A percentile compares a stretch with the other conserved stretches of the same genome.
These are phyloP conservation scores for Fulmarus glacialis DNA, from an alignment of 2,113 vertebrate genomes.

Conservation along the genomic window DNA sequence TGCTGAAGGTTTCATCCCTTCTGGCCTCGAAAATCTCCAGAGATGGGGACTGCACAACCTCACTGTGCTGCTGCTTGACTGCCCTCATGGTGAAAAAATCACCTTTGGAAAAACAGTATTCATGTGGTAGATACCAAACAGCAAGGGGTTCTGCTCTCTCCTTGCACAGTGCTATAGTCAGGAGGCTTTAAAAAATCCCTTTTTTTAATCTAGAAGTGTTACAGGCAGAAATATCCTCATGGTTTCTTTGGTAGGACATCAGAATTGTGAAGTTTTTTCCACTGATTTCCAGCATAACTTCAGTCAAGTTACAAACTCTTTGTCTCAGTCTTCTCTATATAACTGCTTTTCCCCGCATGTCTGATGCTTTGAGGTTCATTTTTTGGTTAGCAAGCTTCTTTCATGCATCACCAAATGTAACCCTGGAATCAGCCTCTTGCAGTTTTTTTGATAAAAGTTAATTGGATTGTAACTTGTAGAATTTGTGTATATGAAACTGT, in stretches of 20 bases:
- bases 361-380: neutral
- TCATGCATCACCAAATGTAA: neutral
- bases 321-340: neutral
- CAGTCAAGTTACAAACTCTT: too few relatives aligned
- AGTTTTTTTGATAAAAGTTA: neutral
- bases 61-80: neutral
- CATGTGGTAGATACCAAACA: neutral
- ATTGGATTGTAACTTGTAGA: neutral
- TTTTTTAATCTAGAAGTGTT: neutral
- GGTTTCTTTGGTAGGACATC: neutral
- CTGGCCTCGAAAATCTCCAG: neutral
- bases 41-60: neutral
- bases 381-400: neutral
- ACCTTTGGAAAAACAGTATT: neutral
- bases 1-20: neutral
- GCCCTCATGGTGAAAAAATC: neutral
- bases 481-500: neutral
- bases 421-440: neutral
- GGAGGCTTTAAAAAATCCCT: neutral
- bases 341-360: neutral
- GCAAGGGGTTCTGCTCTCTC: neutral
- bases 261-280: too few relatives aligned
- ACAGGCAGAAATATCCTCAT: neutral
- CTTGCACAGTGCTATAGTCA: fast-evolving
- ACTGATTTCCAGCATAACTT: neutral